These are phyloP conservation scores for Eupithecia vulgata DNA, from an alignment of 2,888 invertebrate species.

Conservation along the genomic window DNA sequence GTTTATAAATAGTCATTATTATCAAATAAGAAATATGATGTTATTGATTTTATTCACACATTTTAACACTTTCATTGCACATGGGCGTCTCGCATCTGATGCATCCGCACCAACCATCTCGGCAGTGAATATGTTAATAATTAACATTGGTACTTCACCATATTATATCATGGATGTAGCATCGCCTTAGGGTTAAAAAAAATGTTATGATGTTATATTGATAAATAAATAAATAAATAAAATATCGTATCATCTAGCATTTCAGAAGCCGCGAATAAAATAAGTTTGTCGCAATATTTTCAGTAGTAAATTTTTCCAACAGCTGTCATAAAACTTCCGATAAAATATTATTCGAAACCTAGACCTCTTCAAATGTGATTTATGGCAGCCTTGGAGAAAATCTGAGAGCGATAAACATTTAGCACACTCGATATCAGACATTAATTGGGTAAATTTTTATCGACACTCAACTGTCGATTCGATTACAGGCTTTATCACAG, in stretches of 20 bases:
- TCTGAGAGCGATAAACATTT: background rate
- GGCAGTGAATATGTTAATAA: background rate
- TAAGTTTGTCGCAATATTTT: background rate
- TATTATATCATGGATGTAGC: no score
- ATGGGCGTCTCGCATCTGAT: no score
- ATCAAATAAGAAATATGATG: no score
- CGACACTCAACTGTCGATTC: background rate
- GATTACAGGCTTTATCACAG: background rate
- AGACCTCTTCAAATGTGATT: slow-evolving; percentile 31
- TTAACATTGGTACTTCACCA: background rate
- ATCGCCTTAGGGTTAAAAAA: no score
- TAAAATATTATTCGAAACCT: slow-evolving; percentile 34
- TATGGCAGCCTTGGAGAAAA: slow-evolving; percentile 28
- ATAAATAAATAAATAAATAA: no score
- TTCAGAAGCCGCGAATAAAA: background rate
- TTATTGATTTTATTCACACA: no score
- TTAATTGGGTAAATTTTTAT: background rate
- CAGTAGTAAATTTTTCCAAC: background rate
- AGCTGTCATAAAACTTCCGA: slow-evolving; percentile 23
- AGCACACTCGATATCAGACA: background rate
- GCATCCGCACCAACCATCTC: background rate
- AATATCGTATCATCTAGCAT: no score
- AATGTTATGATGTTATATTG: no score
- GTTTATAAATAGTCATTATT: no score
- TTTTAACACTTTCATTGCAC: no score